phyloP scores from a whole-genome alignment of 2,888 invertebrate genomes.

The Balanococcus diminutus region DNA sequence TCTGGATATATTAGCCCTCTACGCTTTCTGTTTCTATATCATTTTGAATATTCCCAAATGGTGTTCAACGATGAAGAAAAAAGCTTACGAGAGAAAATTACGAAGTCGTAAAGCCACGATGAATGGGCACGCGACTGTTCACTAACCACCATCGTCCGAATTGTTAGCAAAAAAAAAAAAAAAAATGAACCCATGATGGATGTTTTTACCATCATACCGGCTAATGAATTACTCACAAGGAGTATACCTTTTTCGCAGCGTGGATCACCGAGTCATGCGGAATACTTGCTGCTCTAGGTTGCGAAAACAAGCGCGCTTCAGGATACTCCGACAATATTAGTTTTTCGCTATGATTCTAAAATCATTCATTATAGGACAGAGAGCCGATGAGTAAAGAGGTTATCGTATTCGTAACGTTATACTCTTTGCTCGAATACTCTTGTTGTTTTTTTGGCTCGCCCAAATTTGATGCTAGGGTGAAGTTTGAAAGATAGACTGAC shows the following conservation, averaged over 20 bases:
- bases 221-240: conserved; percentile 18
- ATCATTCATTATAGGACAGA: neutral
- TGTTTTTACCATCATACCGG: neutral
- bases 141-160: neutral
- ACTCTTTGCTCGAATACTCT: conserved; percentile 37
- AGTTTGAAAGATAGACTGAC: too few relatives aligned
- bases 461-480: neutral
- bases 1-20: conserved; percentile 58
- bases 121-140: neutral
- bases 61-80: neutral
- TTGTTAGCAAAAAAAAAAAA: neutral
- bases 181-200: too few relatives aligned
- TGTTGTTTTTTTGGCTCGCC: neutral
- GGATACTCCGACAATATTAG: neutral
- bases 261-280: neutral
- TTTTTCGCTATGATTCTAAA: neutral
- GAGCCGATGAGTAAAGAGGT: conserved; percentile 2
- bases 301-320: neutral
- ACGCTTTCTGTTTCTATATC: neutral
- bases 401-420: neutral
- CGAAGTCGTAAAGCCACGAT: neutral
- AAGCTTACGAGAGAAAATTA: neutral
- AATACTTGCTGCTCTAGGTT: neutral
- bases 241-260: conserved; percentile 6
- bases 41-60: neutral